Evolutionary conservation across 2,113 vertebrate species (phyloP).

Genomic region (Chascanopsetta lugubris): DNA sequence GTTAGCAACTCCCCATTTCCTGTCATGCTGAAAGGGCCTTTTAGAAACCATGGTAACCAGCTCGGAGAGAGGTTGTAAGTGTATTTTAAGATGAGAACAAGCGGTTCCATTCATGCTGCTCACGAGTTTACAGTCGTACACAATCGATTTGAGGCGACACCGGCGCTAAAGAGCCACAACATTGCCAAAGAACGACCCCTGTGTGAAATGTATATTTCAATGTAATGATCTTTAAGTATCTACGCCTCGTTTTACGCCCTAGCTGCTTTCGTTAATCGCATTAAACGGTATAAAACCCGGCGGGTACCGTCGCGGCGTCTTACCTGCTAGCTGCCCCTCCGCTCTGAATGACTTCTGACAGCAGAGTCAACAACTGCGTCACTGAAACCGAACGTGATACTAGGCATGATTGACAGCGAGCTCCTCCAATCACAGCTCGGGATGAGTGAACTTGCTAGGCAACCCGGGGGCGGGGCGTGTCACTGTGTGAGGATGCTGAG

Average conservation of each 20-base stretch:
- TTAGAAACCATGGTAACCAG: not conserved
- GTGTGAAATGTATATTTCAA: no score
- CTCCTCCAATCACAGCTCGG: slow-evolving; percentile 52
- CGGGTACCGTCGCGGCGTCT: no score
- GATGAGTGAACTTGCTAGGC: rapidly evolving
- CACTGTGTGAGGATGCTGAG: no score
- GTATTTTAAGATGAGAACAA: slow-evolving; percentile 3
- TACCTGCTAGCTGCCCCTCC: slow-evolving; percentile 36
- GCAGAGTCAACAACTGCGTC: slow-evolving; percentile 39
- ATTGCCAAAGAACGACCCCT: no score
- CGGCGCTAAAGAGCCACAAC: not conserved
- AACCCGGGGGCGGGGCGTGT: not conserved
- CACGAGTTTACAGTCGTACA: slow-evolving; percentile 1
- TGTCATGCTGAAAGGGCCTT: not conserved
- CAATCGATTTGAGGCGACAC: slow-evolving; percentile 5
- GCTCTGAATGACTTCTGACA: slow-evolving; percentile 64
- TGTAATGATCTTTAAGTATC: no score
- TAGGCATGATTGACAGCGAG: slow-evolving; percentile 3
- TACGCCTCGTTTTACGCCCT: no score
- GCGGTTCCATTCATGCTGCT: slow-evolving; percentile 11
- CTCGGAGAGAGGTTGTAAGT: not conserved
- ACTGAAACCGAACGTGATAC: slow-evolving; percentile 48
- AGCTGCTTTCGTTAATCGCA: no score
- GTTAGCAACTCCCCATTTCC: not conserved
- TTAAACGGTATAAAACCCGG: no score